These are phyloP conservation scores for Pollenia griseotomentosa DNA, from an alignment of 2,888 invertebrate genomes.

Conservation along the genomic window DNA sequence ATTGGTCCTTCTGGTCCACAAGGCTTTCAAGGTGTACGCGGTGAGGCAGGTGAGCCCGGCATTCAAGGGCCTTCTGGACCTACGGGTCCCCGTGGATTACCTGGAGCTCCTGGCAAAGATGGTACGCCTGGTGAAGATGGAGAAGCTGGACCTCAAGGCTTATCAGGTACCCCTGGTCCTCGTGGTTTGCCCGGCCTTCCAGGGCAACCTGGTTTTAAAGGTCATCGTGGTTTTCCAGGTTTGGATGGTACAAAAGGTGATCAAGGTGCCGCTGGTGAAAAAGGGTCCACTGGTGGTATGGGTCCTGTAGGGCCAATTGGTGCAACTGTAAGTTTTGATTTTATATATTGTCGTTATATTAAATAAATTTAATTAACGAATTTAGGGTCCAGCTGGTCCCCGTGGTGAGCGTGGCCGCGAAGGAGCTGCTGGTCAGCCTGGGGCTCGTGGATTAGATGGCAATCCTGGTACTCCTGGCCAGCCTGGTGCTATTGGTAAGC, in stretches of 20 bases:
- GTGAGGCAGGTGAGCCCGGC: slow-evolving; percentile 92
- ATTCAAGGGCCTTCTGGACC: slow-evolving; percentile 89
- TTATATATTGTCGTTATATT: not conserved
- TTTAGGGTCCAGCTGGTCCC: slow-evolving; percentile 90
- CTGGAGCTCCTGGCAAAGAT: slow-evolving; percentile 90
- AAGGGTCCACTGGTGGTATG: slow-evolving; percentile 89
- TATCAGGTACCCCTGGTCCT: slow-evolving; percentile 89
- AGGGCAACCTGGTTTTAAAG: slow-evolving; percentile 92
- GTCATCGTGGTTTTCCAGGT: slow-evolving; percentile 92
- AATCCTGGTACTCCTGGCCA: slow-evolving; percentile 88
- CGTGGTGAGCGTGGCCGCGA: slow-evolving; percentile 94
- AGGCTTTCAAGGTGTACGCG: slow-evolving; percentile 92
- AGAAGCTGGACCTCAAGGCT: slow-evolving; percentile 90
- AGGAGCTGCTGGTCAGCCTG: slow-evolving; percentile 91
- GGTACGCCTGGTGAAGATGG: slow-evolving; percentile 92
- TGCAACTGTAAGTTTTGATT: slow-evolving; percentile 79
- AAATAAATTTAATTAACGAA: slow-evolving; percentile 24
- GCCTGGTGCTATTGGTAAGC: slow-evolving; percentile 91
- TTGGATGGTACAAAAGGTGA: slow-evolving; percentile 93
- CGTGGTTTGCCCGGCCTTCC: slow-evolving; percentile 90
- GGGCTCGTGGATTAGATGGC: slow-evolving; percentile 92
- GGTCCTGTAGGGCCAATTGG: slow-evolving; percentile 90
- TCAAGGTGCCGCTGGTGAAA: slow-evolving; percentile 90
- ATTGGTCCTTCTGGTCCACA: slow-evolving; percentile 88
- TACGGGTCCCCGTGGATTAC: slow-evolving; percentile 89